Evolutionary conservation across 2,888 invertebrate species (phyloP), one percentile per base, ranked within the genome.

Genomic region (Clanis bilineata): DNA sequence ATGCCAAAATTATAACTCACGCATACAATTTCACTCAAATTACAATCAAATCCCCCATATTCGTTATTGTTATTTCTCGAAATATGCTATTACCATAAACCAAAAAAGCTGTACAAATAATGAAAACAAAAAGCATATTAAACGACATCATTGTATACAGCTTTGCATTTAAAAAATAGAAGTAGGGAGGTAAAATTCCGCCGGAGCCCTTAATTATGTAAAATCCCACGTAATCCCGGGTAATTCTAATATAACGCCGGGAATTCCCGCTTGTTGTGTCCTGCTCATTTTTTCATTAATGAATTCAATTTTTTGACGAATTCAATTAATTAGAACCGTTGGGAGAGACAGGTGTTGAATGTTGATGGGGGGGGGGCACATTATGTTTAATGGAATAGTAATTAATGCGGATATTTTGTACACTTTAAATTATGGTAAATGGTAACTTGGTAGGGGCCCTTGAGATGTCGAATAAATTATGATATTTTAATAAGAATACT

Each of bases 201-300:
- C 66, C 61, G 66, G 71, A 74, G 75, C 77, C 70, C 68, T 75
- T 84, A 85, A 87, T 85, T 84, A 85, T 79, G 79, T 76, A 65
- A 71, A 71, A 80, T 82, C 83, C 79, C 76, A 73, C 75, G 78
- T 85, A 80, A 86, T 85, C 85, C 80, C 71, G 75, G 73, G 74
- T 83, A 80, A 86, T 85, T 83, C 79, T 83, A 77, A 85, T 80
- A 80, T 79, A 79, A 76, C 77, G 73, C 77, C 74, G 77, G 76
- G 77, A 74, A 73, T 74, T 68, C 73, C 70, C 68, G 63, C 55
- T 62, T 61, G 67, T 66, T 65, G 68, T 67, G 62, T 69, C 63
- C 68, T 62, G 63, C 61, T 61, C 66, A 66, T 82, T 81, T 83
- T 82, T 51, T 15, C 80, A 79, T 80, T 78, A 84, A 84, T 82